Percentiles rank a stretch among this genome's conserved stretches.
Evolutionary conservation across 2,888 invertebrate genomes (phyloP).

Genomic region (Sesamia inferens): DNA sequence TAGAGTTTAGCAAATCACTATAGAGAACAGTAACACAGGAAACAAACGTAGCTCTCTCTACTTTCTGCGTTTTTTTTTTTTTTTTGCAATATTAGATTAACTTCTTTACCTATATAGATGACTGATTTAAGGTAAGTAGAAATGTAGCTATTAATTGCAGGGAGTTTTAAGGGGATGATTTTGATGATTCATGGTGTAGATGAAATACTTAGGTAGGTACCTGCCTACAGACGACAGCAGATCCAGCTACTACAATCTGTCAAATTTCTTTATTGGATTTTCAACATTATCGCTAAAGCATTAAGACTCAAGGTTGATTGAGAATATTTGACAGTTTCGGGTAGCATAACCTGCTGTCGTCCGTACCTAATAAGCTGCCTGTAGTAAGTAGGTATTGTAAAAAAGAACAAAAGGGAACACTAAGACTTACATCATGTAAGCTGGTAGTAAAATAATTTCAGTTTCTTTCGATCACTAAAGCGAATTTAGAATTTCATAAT

Average conservation of each 20-base stretch:
- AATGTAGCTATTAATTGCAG: not conserved
- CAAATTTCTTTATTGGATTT: too few species aligned
- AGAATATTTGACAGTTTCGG: too few species aligned
- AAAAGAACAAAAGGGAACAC: not conserved
- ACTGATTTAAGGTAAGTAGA: not conserved
- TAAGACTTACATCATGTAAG: not conserved
- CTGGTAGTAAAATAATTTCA: not conserved
- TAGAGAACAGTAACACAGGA: too few species aligned
- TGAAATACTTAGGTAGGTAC: not conserved
- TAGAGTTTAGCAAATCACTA: slow-evolving; percentile 1
- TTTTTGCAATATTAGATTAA: not conserved
- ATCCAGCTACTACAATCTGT: too few species aligned
- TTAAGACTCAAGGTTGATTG: too few species aligned
- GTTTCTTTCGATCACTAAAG: not conserved
- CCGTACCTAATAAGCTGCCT: not conserved
- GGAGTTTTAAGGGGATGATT: not conserved
- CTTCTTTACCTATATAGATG: not conserved
- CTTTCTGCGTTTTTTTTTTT: not conserved
- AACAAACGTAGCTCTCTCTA: not conserved
- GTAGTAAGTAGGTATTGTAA: not conserved
- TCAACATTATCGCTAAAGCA: too few species aligned
- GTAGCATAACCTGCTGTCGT: too few species aligned
- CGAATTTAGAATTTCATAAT: not conserved
- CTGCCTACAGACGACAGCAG: too few species aligned
- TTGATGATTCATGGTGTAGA: not conserved